Conservation (phyloP, 2,888 invertebrate species). For the Napeogenes sylphis region DNA sequence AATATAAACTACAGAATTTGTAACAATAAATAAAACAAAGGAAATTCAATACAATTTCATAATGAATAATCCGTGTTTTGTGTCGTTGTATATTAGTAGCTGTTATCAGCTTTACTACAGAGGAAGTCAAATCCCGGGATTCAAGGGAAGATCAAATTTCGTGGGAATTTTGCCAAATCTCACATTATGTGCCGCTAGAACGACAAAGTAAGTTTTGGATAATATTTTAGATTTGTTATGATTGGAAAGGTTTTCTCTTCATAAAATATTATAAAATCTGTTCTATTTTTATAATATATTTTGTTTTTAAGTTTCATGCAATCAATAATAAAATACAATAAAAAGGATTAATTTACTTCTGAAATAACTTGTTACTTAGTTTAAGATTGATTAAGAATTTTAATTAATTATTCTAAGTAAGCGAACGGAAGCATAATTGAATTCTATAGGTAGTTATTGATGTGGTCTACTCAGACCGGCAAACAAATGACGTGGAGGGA, state of each 20-base stretch:
- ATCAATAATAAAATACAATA: neutral
- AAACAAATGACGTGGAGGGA: slow-evolving; percentile 21
- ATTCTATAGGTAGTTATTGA: slow-evolving; percentile 22
- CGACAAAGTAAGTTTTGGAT: slow-evolving; percentile 17
- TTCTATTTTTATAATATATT: no score
- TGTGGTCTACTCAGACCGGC: slow-evolving; percentile 17
- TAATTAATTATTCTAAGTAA: slow-evolving; percentile 28
- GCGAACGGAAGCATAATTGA: slow-evolving; percentile 25
- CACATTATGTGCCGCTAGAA: slow-evolving; percentile 23
- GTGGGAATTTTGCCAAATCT: slow-evolving; percentile 34
- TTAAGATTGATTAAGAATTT: slow-evolving; percentile 27
- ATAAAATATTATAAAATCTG: neutral
- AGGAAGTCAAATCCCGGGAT: slow-evolving; percentile 33
- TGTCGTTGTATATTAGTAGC: slow-evolving; percentile 30
- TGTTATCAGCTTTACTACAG: slow-evolving; percentile 34
- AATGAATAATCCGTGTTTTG: slow-evolving; percentile 25
- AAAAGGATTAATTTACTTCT: neutral
- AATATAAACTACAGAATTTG: no score
- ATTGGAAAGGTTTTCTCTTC: neutral
- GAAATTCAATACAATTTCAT: slow-evolving; percentile 8
- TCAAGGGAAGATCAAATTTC: slow-evolving; percentile 34
- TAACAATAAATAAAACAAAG: neutral
- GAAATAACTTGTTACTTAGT: neutral
- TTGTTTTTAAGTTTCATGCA: no score
- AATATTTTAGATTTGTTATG: slow-evolving; percentile 29